phyloP scores from a whole-genome alignment of 2,888 invertebrate genomes.

The Salticus scenicus region DNA sequence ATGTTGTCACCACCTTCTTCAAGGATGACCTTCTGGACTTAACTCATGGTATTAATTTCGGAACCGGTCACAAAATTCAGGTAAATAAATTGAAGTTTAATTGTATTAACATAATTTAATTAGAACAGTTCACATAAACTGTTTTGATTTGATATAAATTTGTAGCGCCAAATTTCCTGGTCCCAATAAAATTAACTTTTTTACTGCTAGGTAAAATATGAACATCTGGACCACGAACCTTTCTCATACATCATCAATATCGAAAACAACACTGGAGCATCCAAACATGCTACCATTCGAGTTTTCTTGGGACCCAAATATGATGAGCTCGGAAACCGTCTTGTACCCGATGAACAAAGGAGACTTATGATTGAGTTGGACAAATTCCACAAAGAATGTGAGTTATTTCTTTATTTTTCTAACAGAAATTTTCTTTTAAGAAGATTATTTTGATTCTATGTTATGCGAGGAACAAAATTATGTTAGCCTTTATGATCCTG shows the following conservation, averaged over 20 bases:
- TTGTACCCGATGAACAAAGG: slow-evolving; percentile 81
- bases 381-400: slow-evolving; percentile 82
- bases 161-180: too few species aligned
- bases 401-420: slow-evolving; percentile 76
- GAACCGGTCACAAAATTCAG: slow-evolving; percentile 49
- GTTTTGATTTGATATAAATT: too few species aligned
- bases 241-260: slow-evolving; percentile 80
- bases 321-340: slow-evolving; percentile 82
- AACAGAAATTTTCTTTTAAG: too few species aligned
- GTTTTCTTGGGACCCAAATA: slow-evolving; percentile 83
- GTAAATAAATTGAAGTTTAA: too few species aligned
- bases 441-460: too few species aligned
- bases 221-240: slow-evolving; percentile 85
- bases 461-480: too few species aligned
- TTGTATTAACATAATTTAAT: too few species aligned
- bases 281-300: slow-evolving; percentile 81
- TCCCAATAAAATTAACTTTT: too few species aligned
- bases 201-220: slow-evolving; percentile 81
- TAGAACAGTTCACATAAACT: too few species aligned
- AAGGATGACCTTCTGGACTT: slow-evolving; percentile 86
- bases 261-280: slow-evolving; percentile 75
- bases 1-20: slow-evolving; percentile 78
- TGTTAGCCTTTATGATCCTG: too few species aligned
- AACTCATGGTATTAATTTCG: slow-evolving; percentile 83
- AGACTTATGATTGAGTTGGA: slow-evolving; percentile 84